Conservation (phyloP, 2,888 invertebrate genomes). For the Ophion ellenae region DNA sequence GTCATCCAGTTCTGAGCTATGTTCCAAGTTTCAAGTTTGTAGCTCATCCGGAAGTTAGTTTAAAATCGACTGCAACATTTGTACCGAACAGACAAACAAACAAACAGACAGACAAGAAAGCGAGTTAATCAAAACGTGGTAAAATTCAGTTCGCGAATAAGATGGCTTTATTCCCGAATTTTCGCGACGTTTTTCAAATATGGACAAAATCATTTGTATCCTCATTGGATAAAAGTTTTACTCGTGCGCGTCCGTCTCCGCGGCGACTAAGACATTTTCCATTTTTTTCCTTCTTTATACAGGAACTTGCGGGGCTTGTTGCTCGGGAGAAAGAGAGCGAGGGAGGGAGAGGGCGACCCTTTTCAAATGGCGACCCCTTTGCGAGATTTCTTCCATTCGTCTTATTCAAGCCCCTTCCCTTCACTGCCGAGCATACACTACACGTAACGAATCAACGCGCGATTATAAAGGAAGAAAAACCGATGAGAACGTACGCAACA, state of each 20-base stretch:
- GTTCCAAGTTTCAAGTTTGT: no score
- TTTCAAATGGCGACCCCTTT: conserved; percentile 13
- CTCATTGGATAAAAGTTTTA: neutral
- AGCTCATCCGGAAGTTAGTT: no score
- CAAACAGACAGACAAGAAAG: no score
- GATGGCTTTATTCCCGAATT: neutral
- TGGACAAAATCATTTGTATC: neutral
- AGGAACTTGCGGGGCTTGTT: neutral
- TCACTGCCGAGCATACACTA: neutral
- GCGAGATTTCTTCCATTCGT: conserved; percentile 18
- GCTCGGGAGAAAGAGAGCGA: neutral
- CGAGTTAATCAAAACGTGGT: no score
- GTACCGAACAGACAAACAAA: no score
- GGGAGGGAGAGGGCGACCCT: neutral
- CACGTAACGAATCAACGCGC: conserved; percentile 23
- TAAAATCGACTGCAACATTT: no score
- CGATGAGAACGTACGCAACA: conserved; percentile 7
- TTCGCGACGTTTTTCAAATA: neutral
- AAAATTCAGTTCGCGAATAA: neutral
- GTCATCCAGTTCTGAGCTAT: no score
- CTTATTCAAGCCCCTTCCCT: conserved; percentile 23
- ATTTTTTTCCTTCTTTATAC: neutral
- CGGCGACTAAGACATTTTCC: neutral
- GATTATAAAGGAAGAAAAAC: conserved; percentile 16
- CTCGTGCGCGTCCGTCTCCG: neutral